Evolutionary conservation across 2,113 vertebrate genomes (phyloP), one percentile per base, ranked within the genome.

Genomic region (Agapornis roseicollis): DNA sequence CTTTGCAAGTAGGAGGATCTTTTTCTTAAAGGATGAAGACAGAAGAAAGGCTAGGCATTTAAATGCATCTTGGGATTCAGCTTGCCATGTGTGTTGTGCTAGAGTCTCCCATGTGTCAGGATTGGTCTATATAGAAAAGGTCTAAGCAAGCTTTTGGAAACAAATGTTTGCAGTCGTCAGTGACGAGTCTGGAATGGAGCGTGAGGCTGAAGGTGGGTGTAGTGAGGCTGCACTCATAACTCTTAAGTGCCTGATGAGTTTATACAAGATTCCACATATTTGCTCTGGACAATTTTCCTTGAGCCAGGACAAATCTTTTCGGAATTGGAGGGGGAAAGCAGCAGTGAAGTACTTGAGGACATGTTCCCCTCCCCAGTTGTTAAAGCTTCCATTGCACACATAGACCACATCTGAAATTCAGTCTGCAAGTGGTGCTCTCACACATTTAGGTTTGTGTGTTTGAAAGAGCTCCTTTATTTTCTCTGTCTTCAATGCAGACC

Each of bases 401-500:
- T 13, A 61, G 22, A 17, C 17, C 5, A 9, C 0, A 0, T 84
- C 55, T 91, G 72, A 71, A 88, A 81, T n/a, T 49, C 42, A 52
- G 28, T 29, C 56, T 79, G 44, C 5, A 16, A 15, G 35, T 72
- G 63, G 9, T 53, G 37, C 95, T 60, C 39, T 64, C 25, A 56
- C 41, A 11, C 17, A 3, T 33, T 61, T 39, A 46, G 9, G 29
- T 64, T 37, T 50, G 37, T 63, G 16, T 61, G 65, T 27, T 3
- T 85, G 44, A 80, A 80, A 53, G 19, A 41, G 13, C 23, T 71
- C 33, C 53, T 86, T 49, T 66, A 15, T 89, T 89, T 76, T 31
- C 20, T 71, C 33, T 93, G 42, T 33, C 60, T 66, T 55, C 13
- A 3, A 83, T 63, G 77, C 97, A 99, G 99, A 99, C 96, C 98